A percentile compares a stretch with the other conserved stretches of the same genome.
phyloP scores from a whole-genome alignment of 2,888 invertebrate species.

The Sarcophaga rosellei region DNA sequence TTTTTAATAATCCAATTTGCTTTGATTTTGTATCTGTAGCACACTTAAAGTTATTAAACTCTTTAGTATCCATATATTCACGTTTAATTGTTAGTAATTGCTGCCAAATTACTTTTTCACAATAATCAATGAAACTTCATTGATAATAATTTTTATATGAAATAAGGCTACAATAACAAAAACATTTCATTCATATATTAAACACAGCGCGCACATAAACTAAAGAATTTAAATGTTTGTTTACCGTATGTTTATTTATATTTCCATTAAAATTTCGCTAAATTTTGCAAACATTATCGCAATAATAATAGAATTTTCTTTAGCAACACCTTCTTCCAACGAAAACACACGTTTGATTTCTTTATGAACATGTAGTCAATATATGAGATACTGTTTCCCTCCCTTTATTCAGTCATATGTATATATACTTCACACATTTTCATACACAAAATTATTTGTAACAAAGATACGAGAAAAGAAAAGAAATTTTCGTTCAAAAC shows the following conservation, averaged over 20 bases:
- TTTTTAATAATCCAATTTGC: no score
- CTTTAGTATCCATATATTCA: no score
- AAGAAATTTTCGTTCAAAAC: conserved; percentile 34
- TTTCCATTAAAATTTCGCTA: conserved; percentile 11
- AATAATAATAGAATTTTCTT: not conserved
- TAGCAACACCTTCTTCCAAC: conserved; percentile 2
- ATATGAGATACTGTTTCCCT: not conserved
- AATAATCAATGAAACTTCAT: no score
- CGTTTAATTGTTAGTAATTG: no score
- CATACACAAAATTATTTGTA: conserved; percentile 11
- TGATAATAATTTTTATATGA: no score
- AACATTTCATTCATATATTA: no score
- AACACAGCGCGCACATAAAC: no score
- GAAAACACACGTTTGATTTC: not conserved
- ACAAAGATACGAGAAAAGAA: not conserved
- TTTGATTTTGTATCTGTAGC: no score
- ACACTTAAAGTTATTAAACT: no score
- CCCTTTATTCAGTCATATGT: not conserved
- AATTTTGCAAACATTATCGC: conserved; percentile 32
- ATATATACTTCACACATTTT: not conserved
- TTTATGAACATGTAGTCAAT: conserved; percentile 18
- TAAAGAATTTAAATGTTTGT: no score
- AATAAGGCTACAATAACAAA: no score
- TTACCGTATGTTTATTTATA: not conserved
- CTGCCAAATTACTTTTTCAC: no score